Percentiles rank a stretch among this genome's conserved stretches.
Evolutionary conservation across 2,888 invertebrate genomes (phyloP).

Genomic region (Malacosoma neustria): DNA sequence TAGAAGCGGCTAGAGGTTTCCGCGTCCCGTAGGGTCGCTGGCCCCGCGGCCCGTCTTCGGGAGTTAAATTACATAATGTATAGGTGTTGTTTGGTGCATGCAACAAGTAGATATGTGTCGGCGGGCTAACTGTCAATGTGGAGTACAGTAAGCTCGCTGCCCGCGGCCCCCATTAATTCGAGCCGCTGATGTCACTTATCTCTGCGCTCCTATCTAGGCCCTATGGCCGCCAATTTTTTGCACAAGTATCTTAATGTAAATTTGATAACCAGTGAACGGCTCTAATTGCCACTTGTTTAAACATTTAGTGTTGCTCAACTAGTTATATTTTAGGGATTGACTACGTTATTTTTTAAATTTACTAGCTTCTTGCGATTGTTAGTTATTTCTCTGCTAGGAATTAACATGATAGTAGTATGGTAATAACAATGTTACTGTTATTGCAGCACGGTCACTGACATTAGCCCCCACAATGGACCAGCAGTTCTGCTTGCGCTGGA

Average conservation of each 20-base stretch:
- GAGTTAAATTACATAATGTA: slow-evolving; percentile 75
- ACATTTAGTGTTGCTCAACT: slow-evolving; percentile 45
- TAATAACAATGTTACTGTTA: slow-evolving; percentile 8
- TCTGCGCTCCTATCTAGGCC: slow-evolving; percentile 72
- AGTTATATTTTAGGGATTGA: slow-evolving; percentile 35
- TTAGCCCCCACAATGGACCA: slow-evolving; percentile 80
- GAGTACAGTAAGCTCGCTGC: slow-evolving; percentile 72
- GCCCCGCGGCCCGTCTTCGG: slow-evolving; percentile 67
- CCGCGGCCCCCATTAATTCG: slow-evolving; percentile 74
- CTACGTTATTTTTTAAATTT: slow-evolving; percentile 24
- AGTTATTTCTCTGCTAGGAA: slow-evolving; percentile 3
- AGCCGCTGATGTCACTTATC: slow-evolving; percentile 75
- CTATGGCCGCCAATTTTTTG: slow-evolving; percentile 72
- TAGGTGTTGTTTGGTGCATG: slow-evolving; percentile 66
- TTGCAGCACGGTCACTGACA: slow-evolving; percentile 74
- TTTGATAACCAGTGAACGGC: slow-evolving; percentile 59
- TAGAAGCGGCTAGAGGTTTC: slow-evolving; percentile 73
- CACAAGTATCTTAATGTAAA: slow-evolving; percentile 60
- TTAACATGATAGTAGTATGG: slow-evolving; percentile 4
- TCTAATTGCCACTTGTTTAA: slow-evolving; percentile 57
- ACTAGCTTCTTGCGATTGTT: no score
- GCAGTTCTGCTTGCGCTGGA: slow-evolving; percentile 96
- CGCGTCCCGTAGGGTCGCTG: slow-evolving; percentile 74
- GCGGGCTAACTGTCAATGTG: slow-evolving; percentile 73
- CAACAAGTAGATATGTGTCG: slow-evolving; percentile 76